phyloP scores from a whole-genome alignment of 2,888 invertebrate species.

The Eupithecia pulchellata region DNA sequence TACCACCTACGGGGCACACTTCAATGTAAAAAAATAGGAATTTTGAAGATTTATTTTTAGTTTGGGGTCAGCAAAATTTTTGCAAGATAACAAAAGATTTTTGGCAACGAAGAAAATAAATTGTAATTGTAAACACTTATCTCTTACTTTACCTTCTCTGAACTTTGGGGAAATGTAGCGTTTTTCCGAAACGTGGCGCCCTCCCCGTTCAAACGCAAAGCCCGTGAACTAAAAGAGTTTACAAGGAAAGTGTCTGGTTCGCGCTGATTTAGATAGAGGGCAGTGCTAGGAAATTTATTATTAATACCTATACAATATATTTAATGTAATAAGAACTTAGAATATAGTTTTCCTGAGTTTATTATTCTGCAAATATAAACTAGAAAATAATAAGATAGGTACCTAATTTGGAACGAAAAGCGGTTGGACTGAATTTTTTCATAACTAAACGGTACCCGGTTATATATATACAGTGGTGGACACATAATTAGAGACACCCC shows the following conservation, averaged over 20 bases:
- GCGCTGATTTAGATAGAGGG: conserved; percentile 60
- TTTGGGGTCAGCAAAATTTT: background rate
- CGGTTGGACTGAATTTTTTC: background rate
- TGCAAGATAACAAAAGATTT: background rate
- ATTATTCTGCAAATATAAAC: background rate
- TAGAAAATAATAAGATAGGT: background rate
- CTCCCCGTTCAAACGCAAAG: conserved; percentile 55
- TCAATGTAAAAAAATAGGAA: conserved; percentile 10
- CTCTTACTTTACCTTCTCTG: background rate
- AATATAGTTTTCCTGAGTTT: background rate
- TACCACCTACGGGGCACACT: conserved; percentile 24
- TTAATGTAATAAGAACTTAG: background rate
- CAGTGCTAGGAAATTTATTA: conserved; percentile 50
- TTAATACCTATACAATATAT: no score
- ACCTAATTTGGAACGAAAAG: no score
- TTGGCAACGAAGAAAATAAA: background rate
- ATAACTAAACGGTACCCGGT: no score
- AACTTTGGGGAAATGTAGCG: background rate
- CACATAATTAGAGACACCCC: no score
- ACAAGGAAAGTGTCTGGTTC: conserved; percentile 61
- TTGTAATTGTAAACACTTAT: background rate
- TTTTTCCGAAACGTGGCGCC: conserved; percentile 55
- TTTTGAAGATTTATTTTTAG: background rate
- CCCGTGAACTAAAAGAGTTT: conserved; percentile 58
- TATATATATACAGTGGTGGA: no score